Conservation (phyloP, 2,113 vertebrate species). For the Orientallactaga bullata region DNA sequence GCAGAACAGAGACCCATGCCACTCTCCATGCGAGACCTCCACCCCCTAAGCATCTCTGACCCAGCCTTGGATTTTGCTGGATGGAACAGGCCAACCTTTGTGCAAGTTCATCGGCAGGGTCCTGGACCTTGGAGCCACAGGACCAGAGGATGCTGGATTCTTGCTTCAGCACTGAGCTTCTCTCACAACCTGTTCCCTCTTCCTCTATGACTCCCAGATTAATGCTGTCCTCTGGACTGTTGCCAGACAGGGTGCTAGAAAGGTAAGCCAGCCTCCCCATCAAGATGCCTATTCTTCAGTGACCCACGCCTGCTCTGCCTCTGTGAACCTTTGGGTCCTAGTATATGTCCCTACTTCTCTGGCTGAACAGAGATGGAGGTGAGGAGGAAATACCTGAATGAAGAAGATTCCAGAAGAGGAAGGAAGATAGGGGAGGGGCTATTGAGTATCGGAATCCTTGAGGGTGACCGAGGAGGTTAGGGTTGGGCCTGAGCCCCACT, state of each 20-base stretch:
- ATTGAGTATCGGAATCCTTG: background rate
- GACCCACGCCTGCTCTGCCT: background rate
- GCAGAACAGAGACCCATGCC: background rate
- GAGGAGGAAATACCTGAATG: background rate
- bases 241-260: background rate
- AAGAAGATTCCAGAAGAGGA: background rate
- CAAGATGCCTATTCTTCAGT: background rate
- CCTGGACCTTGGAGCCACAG: background rate
- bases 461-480: background rate
- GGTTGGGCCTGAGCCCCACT: background rate
- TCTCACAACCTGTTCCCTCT: background rate
- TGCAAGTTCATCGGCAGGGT: no score
- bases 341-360: background rate
- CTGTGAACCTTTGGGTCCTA: background rate
- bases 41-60: background rate
- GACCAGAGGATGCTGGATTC: background rate
- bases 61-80: background rate
- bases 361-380: background rate
- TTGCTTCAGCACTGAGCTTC: background rate
- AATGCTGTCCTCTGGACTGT: background rate
- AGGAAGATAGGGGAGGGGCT: background rate
- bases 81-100: no score
- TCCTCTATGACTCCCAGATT: background rate
- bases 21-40: rapidly evolving
- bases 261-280: background rate